Base-by-base conservation (phyloP, 2,888 invertebrate species). In the Beris chalybata region DNA sequence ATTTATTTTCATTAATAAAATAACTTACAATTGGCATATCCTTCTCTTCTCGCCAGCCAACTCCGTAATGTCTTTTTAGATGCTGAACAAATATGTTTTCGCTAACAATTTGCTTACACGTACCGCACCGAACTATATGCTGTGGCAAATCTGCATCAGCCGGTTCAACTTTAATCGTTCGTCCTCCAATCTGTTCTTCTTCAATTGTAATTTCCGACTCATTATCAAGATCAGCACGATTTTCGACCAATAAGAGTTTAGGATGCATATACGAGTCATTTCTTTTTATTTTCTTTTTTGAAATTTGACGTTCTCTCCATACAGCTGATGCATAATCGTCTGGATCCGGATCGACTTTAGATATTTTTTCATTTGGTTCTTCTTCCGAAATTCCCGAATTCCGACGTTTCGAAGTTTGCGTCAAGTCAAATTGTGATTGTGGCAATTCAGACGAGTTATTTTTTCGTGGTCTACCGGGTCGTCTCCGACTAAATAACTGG, bases 41-140 rank as follows among this genome's bases (percentile, higher is more conserved):
- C 0, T 59, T 29, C 12, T 74, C 76, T 4, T 71, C 67, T 12
- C 67, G 59, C 80, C 79, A 80, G 4, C 79, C 79, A 6, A 81
- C 64, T 31, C 80, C 81, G 66, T 80, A 80, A 70, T 80, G 80
- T 45, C 71, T 69, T 4, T 70, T 66, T 12, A 76, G 30, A 67
- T 80, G 80, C 1, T 54, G n/a, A 2, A 58, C 50, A 77, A 78
- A 80, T 4, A 68, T 63, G 0, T 54, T 47, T 12, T 70, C 65
- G 0, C 52, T 45, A 7, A 73, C 69, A n/a, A 72, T 71, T 3
- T 64, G 70, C 31, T 78, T 72, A 64, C 80, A 80, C 7, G 79
- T 68, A 0, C 78, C 80, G 70, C 80, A 81, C 43, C 75, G 74
- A 3, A 74, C 52, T 47, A 70, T 69, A 32, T 50, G 47, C 22